Evolutionary conservation across 2,797 vertebrate genomes (phyloP).

Genomic region (Anolis apletophallus): DNA sequence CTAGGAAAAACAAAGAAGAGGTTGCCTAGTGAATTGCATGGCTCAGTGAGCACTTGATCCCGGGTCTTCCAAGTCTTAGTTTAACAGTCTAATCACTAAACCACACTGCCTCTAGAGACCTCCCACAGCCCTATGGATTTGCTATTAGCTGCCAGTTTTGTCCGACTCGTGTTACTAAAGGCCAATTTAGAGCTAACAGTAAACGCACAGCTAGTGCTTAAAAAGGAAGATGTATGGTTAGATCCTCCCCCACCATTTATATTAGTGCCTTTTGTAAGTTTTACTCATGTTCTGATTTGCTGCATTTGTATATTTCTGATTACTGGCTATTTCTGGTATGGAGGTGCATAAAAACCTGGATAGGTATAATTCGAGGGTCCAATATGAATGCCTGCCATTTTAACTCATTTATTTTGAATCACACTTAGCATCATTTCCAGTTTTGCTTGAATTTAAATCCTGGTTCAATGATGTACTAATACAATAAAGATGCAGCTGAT

Average conservation of each 20-base stretch:
- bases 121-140: not conserved
- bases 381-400: not conserved
- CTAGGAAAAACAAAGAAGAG: not conserved
- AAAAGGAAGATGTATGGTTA: too few relatives aligned
- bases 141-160: not conserved
- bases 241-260: too few relatives aligned
- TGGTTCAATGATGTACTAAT: not conserved
- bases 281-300: too few relatives aligned
- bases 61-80: not conserved
- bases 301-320: not conserved
- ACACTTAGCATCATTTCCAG: not conserved
- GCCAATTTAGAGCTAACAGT: too few relatives aligned
- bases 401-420: not conserved
- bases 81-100: not conserved
- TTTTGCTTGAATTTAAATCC: not conserved
- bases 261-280: too few relatives aligned
- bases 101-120: not conserved
- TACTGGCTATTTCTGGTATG: not conserved
- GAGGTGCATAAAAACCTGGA: not conserved
- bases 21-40: not conserved
- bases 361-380: not conserved
- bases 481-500: not conserved
- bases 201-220: too few relatives aligned
- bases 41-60: not conserved
- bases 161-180: not conserved